These are phyloP conservation scores for Fragum whitleyi DNA, from an alignment of 2,888 invertebrate genomes.

Conservation along the genomic window DNA sequence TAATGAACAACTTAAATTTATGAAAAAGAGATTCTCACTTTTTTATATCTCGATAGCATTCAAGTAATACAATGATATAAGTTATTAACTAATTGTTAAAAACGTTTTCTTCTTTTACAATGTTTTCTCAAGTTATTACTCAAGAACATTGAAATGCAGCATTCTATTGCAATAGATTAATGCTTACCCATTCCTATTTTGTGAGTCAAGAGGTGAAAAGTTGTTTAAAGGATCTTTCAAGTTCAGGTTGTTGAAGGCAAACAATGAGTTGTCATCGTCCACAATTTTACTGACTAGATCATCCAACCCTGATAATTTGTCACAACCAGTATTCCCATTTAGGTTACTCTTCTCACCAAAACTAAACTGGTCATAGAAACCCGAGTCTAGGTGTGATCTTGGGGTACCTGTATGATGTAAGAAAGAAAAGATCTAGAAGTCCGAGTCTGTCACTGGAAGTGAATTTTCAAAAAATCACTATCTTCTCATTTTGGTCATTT, in stretches of 20 bases:
- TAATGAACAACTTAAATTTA: too few species aligned
- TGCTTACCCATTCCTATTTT: neutral
- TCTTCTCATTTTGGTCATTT: too few species aligned
- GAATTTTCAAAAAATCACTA: too few species aligned
- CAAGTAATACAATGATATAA: too few species aligned
- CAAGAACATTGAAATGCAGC: too few species aligned
- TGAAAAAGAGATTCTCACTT: too few species aligned
- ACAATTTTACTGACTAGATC: conserved; percentile 82
- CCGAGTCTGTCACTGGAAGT: too few species aligned
- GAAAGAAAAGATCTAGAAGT: neutral
- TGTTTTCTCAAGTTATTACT: too few species aligned
- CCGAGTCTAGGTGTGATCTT: conserved; percentile 56
- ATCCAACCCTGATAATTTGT: conserved; percentile 79
- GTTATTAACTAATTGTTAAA: too few species aligned
- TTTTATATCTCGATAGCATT: too few species aligned
- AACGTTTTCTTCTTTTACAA: too few species aligned
- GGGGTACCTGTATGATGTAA: neutral
- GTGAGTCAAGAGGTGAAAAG: neutral
- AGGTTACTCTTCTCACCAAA: conserved; percentile 63
- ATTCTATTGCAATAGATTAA: too few species aligned
- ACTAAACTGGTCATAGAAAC: conserved; percentile 69
- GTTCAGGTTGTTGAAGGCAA: conserved; percentile 66
- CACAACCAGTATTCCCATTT: conserved; percentile 72
- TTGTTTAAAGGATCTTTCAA: conserved; percentile 24
- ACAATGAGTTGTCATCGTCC: conserved; percentile 76